Evolutionary conservation across 2,797 vertebrate genomes (phyloP), one percentile per base, ranked within the genome.

Genomic region (Hydrocynus forskahlii): DNA sequence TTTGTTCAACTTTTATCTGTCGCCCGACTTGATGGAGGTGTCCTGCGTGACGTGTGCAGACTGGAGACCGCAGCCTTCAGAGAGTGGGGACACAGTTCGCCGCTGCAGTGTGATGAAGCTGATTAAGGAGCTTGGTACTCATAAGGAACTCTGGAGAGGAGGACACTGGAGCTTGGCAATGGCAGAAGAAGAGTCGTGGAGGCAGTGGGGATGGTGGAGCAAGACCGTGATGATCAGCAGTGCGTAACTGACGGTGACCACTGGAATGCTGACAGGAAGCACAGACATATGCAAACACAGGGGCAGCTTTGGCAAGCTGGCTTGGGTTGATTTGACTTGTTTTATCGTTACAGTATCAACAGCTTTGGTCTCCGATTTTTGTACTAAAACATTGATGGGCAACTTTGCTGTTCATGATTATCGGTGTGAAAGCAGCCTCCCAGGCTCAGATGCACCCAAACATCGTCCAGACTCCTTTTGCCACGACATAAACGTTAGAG

Each of bases 81-180:
- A 66, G 35, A 38, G 76, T 52, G 64, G 59, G 75, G 71, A 64
- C 38, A 48, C 70, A 38, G 57, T 78, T 70, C 75, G 43, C 67
- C 48, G 69, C 75, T 72, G 48, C 78, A 66, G 71, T 76, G 77
- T 70, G 78, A 81, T 81, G 74, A 84, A 86, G 79, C 54, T 59
- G 79, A 86, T 81, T 76, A 79, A 79, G 73, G 69, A 76, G 74
- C 21, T 38, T 71, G 68, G 80, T 29, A 50, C 64, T 69, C 75
- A 83, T 80, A 64, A 76, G 79, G 40, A 83, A 83, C 78, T 59
- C 45, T 0, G 45, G 69, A 70, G 68, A 79, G 62, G 25, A 16
- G 19, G 70, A 52, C n/a, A 54, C 23, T 19, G 16, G 68, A 77
- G 40, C 25, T 59, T 54, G 72, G 66, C 29, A 60, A 38, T 67